Conservation (phyloP, 2,113 vertebrate genomes). For the Nibea albiflora region DNA sequence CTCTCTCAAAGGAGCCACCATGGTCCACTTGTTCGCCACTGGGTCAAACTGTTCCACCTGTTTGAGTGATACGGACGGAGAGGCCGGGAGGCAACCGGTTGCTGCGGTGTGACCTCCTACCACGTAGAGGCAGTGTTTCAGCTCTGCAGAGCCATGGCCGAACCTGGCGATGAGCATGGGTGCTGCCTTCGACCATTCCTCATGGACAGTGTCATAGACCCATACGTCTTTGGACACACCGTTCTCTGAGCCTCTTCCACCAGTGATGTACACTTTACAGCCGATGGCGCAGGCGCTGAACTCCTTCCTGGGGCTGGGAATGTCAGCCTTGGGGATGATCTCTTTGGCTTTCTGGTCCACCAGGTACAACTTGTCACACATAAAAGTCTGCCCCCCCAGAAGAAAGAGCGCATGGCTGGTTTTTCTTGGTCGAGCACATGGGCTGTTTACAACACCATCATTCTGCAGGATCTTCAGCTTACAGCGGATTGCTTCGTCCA, state of each 20-base stretch:
- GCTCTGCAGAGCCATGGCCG: conserved; percentile 88
- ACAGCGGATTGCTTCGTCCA: conserved; percentile 87
- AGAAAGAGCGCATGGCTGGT: conserved; percentile 89
- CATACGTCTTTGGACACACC: conserved; percentile 90
- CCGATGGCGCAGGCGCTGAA: conserved; percentile 90
- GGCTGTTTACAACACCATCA: conserved; percentile 87
- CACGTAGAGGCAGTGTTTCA: conserved; percentile 87
- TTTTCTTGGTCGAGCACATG: conserved; percentile 87
- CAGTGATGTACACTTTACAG: conserved; percentile 89
- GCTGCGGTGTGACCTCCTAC: conserved; percentile 89
- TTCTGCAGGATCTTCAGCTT: conserved; percentile 89
- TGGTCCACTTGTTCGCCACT: conserved; percentile 87
- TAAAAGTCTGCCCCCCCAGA: conserved; percentile 88
- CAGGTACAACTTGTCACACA: conserved; percentile 89
- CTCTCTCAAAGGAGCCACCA: conserved; percentile 88
- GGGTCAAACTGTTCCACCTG: conserved; percentile 91
- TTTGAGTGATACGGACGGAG: conserved; percentile 88
- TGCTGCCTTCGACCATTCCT: conserved; percentile 89
- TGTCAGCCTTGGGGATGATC: conserved; percentile 88
- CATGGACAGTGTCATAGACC: conserved; percentile 89
- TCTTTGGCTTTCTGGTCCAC: conserved; percentile 89
- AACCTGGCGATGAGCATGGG: conserved; percentile 89
- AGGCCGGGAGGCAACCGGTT: conserved; percentile 87
- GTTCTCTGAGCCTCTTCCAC: conserved; percentile 88
- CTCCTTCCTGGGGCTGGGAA: conserved; percentile 89